These are phyloP conservation scores for Brachionus paranguensis DNA, from an alignment of 1,140 invertebrate genomes.

Conservation along the genomic window DNA sequence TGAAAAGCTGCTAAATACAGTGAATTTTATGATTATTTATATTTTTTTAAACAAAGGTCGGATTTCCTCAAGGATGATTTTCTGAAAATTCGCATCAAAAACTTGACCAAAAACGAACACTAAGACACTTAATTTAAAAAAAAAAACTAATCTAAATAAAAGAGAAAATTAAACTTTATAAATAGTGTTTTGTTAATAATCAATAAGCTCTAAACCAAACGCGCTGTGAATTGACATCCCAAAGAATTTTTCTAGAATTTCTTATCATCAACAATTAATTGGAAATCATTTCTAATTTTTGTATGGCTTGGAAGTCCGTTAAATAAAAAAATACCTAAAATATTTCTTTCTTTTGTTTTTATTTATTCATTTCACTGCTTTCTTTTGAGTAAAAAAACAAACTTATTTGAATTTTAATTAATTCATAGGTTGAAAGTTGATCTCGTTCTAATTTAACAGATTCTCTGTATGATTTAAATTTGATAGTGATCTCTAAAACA, in stretches of 20 bases:
- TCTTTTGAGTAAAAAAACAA: not conserved
- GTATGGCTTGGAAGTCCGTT: not conserved
- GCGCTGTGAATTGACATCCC: not conserved
- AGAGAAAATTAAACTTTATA: too few species aligned
- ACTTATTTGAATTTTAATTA: not conserved
- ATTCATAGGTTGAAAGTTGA: slow-evolving; percentile 24
- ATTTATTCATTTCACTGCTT: not conserved
- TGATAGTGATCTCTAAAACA: not conserved
- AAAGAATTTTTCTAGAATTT: not conserved
- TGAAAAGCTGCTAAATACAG: too few species aligned
- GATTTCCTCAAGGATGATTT: too few species aligned
- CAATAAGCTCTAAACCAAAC: too few species aligned
- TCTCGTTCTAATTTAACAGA: not conserved
- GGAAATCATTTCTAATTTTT: not conserved
- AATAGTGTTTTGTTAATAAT: too few species aligned
- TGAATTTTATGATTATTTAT: too few species aligned
- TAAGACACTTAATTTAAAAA: too few species aligned
- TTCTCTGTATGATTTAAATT: slow-evolving; percentile 16
- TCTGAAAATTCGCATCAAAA: too few species aligned
- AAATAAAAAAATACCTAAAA: not conserved
- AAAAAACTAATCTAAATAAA: too few species aligned
- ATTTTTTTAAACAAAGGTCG: too few species aligned
- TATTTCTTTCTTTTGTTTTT: slow-evolving; percentile 8
- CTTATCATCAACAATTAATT: not conserved
- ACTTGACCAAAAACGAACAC: too few species aligned